Evolutionary conservation across 1,140 invertebrate species (phyloP).

Genomic region (Drosophila teissieri): DNA sequence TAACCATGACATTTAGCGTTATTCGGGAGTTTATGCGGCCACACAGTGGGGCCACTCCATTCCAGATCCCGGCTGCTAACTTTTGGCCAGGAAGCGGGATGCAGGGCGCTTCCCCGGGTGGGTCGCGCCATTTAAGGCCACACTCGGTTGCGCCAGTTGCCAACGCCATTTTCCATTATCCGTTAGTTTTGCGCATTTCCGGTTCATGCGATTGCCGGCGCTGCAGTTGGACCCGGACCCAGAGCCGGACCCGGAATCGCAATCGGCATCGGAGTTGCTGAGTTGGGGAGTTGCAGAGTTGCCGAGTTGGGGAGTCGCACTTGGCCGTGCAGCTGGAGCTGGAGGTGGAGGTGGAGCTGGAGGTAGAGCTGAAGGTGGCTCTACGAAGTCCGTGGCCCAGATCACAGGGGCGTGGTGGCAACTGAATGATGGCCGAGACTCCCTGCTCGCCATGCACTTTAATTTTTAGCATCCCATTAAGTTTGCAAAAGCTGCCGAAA

Average conservation of each 20-base stretch:
- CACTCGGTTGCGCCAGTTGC: constrained; percentile 63
- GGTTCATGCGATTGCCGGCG: constrained; percentile 64
- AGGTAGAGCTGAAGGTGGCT: not conserved
- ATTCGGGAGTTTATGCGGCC: constrained; percentile 63
- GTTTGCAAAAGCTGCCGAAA: not conserved
- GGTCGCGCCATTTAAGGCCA: constrained; percentile 62
- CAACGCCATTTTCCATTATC: constrained; percentile 76
- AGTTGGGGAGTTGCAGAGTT: not conserved
- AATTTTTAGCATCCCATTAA: not conserved
- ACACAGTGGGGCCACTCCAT: constrained; percentile 2
- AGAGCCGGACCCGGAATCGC: not conserved
- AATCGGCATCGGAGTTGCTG: not conserved
- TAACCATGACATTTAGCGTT: constrained; percentile 81
- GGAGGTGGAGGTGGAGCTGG: not conserved
- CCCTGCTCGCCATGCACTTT: not conserved
- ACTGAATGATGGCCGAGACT: not conserved
- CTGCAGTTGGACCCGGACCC: constrained; percentile 18
- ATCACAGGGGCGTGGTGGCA: not conserved
- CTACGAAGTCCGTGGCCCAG: not conserved
- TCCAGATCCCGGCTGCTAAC: not conserved
- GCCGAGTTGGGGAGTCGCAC: not conserved
- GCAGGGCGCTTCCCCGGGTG: constrained; percentile 16
- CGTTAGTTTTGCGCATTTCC: constrained; percentile 82
- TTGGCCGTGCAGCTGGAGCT: not conserved
- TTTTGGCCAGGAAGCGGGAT: not conserved